Conservation (phyloP, 2,113 vertebrate genomes). For the Chascanopsetta lugubris region DNA sequence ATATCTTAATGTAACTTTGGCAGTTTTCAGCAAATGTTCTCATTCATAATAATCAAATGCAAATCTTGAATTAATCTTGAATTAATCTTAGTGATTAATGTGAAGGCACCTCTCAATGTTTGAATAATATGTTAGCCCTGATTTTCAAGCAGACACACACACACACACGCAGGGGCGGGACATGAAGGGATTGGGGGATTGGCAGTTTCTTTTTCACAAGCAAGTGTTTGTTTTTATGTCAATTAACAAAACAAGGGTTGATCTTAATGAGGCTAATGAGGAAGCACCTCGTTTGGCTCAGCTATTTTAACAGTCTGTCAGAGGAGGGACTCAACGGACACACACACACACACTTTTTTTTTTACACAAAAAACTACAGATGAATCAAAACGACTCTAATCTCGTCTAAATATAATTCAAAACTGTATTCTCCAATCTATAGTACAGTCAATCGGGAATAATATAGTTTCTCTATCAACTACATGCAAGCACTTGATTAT, state of each 20-base stretch:
- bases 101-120: slow-evolving; percentile 15
- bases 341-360: not conserved
- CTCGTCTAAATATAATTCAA: not conserved
- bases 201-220: slow-evolving; percentile 56
- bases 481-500: slow-evolving; percentile 51
- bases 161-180: slow-evolving; percentile 7
- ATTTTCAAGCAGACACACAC: slow-evolving; percentile 9
- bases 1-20: not conserved
- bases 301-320: slow-evolving; percentile 51
- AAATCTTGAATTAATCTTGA: no score
- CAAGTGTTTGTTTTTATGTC: slow-evolving; percentile 72
- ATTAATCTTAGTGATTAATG: not conserved
- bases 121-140: slow-evolving; percentile 21
- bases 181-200: slow-evolving; percentile 13
- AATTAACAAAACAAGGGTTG: slow-evolving; percentile 72
- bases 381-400: not conserved
- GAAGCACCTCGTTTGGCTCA: slow-evolving; percentile 56
- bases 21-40: not conserved
- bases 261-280: slow-evolving; percentile 73
- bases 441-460: slow-evolving; percentile 2
- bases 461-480: slow-evolving; percentile 5
- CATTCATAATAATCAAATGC: not conserved
- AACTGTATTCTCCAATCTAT: not conserved
- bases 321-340: slow-evolving; percentile 20
- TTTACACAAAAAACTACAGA: not conserved